Base-by-base conservation (phyloP, 2,888 invertebrate species). In the Tuta absoluta region DNA sequence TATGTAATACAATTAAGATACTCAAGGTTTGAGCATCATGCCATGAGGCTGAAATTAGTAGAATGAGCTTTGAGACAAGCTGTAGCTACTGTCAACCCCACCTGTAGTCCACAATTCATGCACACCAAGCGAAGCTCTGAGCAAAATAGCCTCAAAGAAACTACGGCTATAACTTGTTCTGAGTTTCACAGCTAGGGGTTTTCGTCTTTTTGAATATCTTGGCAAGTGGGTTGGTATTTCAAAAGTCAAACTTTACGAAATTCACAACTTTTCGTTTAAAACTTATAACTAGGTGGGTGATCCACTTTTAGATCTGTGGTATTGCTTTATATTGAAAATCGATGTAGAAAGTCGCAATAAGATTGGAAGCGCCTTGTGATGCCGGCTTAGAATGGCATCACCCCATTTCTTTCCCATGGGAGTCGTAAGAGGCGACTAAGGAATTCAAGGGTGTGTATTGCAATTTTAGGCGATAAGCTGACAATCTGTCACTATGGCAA, bases 181-280 rank as follows among this genome's bases (percentile, higher is more conserved):
- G 10, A 51, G 51, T 51, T 51, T 23, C 23, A 19, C 21, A 51
- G 19, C 51, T 1, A 21, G 51, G 5, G 51, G 19, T 21, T 51
- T 51, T 23, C 51, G 51, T 51, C 51, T 51, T 23, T 23, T 23
- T 51, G 51, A 51, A 51, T 23, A 51, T 51, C 51, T 51, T 19
- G 51, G 19, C 51, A 51, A 51, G 51, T 51, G 23, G 17, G 51
- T 51, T 12, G 51, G 23, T 21, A 51, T 51, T 51, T 51, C 51
- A 51, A 23, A 14, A 17, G 19, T 51, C 21, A 23, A 51, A 51
- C 51, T 51, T 51, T 45, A 45, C n/a, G 45, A 45, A n/a, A 45
- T 17, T 45, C 17, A 45, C 45, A 45, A 45, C 17, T 45, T 45
- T 45, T n/a, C n/a, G 45, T 45, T 45, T 45, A 45, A 38, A 45